Conservation (phyloP, 1,140 invertebrate genomes). For the Lerema accius region DNA sequence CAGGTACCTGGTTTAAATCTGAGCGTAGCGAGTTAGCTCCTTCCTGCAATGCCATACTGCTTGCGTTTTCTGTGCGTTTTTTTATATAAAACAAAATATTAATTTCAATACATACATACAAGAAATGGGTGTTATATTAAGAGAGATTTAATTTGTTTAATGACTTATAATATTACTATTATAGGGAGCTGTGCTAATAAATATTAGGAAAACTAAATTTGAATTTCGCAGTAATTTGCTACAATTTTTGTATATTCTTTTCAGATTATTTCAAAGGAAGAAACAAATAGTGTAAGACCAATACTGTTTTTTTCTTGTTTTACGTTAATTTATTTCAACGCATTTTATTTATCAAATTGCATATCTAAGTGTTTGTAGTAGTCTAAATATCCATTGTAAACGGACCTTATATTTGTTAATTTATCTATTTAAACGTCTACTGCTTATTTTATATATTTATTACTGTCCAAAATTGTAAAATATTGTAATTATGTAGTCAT, state of each 20-base stretch:
- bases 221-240: slow-evolving; percentile 2
- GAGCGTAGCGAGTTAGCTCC: slow-evolving; percentile 34
- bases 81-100: too few species aligned
- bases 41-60: slow-evolving; percentile 1
- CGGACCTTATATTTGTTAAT: not conserved
- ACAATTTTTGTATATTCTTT: slow-evolving; percentile 41
- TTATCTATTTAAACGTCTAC: not conserved
- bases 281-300: slow-evolving; percentile 38
- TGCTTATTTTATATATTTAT: not conserved
- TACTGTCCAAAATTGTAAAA: not conserved
- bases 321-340: slow-evolving; percentile 51
- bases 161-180: too few species aligned
- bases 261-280: slow-evolving; percentile 44
- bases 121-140: too few species aligned
- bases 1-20: slow-evolving; percentile 58
- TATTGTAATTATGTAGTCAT: not conserved
- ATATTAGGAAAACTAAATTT: too few species aligned
- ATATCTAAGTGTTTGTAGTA: slow-evolving; percentile 26
- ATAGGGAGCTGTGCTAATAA: slow-evolving; percentile 32
- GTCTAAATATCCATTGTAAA: slow-evolving; percentile 2
- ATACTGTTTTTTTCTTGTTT: slow-evolving; percentile 41
- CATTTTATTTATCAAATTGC: slow-evolving; percentile 57
- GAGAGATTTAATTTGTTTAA: too few species aligned
- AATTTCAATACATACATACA: too few species aligned
- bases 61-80: not conserved